Evolutionary conservation across 30 jellyfish, hydroid and myxozoan species (phyloP).

Genomic region (Cassiopea andromeda): DNA sequence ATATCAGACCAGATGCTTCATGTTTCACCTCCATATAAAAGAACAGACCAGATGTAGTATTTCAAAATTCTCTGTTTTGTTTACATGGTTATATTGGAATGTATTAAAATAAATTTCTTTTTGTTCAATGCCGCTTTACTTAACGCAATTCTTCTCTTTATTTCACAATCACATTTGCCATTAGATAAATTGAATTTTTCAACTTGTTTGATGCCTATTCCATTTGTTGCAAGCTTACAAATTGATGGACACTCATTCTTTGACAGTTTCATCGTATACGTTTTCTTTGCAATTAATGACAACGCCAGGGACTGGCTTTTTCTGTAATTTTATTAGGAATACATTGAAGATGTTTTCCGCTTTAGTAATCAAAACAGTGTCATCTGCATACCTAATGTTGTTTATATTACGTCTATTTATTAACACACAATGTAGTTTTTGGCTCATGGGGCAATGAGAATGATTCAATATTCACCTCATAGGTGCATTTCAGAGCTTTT

Average conservation of each 20-base stretch:
- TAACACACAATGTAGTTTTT: neutral
- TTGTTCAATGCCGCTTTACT: neutral
- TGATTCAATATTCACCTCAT: too few relatives aligned
- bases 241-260: slow-evolving; percentile 21
- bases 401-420: neutral
- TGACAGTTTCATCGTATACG: slow-evolving; percentile 41
- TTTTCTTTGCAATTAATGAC: neutral
- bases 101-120: slow-evolving; percentile 49
- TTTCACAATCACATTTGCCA: too few relatives aligned
- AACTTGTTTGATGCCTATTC: slow-evolving; percentile 15
- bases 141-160: too few relatives aligned
- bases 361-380: slow-evolving; percentile 30
- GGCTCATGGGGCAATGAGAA: too few relatives aligned
- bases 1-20: slow-evolving; percentile 27
- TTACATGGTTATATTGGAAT: slow-evolving; percentile 24
- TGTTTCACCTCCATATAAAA: slow-evolving; percentile 43
- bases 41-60: neutral
- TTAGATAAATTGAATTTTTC: too few relatives aligned
- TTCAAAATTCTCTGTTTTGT: neutral
- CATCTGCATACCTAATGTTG: slow-evolving; percentile 31
- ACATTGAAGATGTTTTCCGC: slow-evolving; percentile 15
- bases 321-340: neutral
- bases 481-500: too few relatives aligned
- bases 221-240: slow-evolving; percentile 57
- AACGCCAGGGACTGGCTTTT: neutral